Percentiles rank a stretch among this genome's conserved stretches.
Evolutionary conservation across 2,797 vertebrate genomes (phyloP).

Genomic region (Artibeus jamaicensis): DNA sequence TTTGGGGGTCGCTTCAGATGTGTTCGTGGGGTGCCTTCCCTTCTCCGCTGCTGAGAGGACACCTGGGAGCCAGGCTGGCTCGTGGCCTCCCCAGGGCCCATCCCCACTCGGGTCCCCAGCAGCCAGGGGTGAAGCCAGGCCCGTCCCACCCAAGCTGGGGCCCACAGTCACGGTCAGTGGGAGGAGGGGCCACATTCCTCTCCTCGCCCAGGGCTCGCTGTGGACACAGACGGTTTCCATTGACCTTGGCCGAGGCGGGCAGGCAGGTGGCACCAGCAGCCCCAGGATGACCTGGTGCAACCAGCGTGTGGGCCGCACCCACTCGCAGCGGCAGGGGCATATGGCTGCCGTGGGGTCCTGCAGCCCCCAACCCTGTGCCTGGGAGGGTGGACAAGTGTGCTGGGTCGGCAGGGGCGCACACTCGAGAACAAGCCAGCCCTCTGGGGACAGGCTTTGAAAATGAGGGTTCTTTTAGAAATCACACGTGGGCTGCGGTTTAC

Average conservation of each 20-base stretch:
- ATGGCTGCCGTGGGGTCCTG: accelerated
- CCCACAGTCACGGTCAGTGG: accelerated
- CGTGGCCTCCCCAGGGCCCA: accelerated
- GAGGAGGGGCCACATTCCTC: background rate
- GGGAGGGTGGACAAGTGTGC: background rate
- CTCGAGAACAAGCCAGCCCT: background rate
- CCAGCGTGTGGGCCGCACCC: accelerated
- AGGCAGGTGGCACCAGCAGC: background rate
- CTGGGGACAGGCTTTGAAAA: background rate
- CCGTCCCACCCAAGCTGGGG: no score
- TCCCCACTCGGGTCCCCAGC: accelerated
- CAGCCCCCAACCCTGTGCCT: background rate
- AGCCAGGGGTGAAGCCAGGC: background rate
- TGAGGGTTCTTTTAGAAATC: background rate
- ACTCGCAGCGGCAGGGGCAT: accelerated
- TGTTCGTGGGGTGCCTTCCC: background rate
- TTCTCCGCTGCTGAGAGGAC: background rate
- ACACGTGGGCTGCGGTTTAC: accelerated
- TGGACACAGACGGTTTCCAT: accelerated
- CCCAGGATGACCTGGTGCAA: accelerated
- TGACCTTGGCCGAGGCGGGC: background rate
- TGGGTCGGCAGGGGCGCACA: accelerated
- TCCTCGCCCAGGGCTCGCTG: no score
- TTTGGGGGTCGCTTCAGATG: no score
- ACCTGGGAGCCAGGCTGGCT: background rate